Conservation (phyloP, 2,888 invertebrate species). For the Catonia carolina region DNA sequence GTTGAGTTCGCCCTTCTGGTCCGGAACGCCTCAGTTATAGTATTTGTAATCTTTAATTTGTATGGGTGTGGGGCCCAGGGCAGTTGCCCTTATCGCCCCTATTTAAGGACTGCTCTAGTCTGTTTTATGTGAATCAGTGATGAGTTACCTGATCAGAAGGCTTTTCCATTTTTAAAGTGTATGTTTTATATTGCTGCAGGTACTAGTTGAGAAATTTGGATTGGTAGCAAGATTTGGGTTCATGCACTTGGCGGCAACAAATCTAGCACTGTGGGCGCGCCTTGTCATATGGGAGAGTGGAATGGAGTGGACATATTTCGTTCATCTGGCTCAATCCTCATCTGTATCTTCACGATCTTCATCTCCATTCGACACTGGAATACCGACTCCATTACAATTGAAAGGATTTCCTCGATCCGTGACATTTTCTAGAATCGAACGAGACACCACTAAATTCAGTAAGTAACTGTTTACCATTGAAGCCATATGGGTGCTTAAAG, state of each 20-base stretch:
- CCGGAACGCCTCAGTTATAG: too few relatives aligned
- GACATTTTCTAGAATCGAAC: slow-evolving; percentile 27
- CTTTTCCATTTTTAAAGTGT: too few relatives aligned
- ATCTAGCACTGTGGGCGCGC: slow-evolving; percentile 49
- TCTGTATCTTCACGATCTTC: slow-evolving; percentile 32
- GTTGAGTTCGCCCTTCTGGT: too few relatives aligned
- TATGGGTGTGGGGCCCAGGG: too few relatives aligned
- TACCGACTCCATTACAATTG: slow-evolving; percentile 43
- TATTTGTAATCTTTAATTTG: too few relatives aligned
- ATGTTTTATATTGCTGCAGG: too few relatives aligned
- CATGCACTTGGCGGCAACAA: slow-evolving; percentile 50
- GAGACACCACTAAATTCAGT: slow-evolving; percentile 13
- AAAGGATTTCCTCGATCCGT: slow-evolving; percentile 44
- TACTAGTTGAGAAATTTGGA: slow-evolving; percentile 47
- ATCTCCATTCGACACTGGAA: slow-evolving; percentile 35
- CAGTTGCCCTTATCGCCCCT: too few relatives aligned
- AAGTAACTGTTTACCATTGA: too few relatives aligned
- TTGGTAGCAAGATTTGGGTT: slow-evolving; percentile 48
- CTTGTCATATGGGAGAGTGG: slow-evolving; percentile 50
- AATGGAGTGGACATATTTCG: slow-evolving; percentile 48
- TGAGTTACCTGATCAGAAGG: too few relatives aligned
- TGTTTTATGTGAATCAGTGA: too few relatives aligned
- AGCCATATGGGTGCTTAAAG: too few relatives aligned
- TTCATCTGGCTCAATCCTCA: slow-evolving; percentile 42
- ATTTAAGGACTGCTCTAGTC: too few relatives aligned